These are phyloP conservation scores for Eciton burchellii DNA, from an alignment of 1,140 invertebrate genomes.

Conservation along the genomic window DNA sequence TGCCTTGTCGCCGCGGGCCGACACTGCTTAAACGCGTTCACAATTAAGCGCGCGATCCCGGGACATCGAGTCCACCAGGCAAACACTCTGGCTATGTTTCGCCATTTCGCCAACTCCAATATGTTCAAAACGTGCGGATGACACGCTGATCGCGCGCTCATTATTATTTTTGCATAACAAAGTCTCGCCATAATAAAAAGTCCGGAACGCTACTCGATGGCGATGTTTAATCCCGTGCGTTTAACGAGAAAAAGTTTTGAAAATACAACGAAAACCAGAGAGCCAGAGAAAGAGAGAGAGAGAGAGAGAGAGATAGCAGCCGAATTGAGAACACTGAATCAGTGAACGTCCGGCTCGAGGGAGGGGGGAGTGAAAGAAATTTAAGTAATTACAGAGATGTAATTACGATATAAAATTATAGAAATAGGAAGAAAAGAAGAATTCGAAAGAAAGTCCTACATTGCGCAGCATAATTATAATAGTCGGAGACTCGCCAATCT, in stretches of 20 bases:
- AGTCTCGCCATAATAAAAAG: not conserved
- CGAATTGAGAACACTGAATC: not conserved
- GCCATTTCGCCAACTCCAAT: conserved; percentile 9
- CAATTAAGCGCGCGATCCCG: conserved; percentile 76
- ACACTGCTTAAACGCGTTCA: conserved; percentile 73
- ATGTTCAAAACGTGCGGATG: conserved; percentile 24
- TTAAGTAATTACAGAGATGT: too few relatives aligned
- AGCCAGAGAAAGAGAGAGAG: not conserved
- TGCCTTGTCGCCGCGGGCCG: conserved; percentile 63
- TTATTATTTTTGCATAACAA: conserved; percentile 17
- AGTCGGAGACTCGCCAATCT: too few relatives aligned
- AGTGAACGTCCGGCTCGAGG: not conserved
- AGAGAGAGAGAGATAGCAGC: not conserved
- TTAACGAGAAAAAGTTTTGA: not conserved
- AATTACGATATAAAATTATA: too few relatives aligned
- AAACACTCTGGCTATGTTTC: conserved; percentile 17
- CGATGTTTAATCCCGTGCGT: not conserved
- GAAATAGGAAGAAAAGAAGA: too few relatives aligned
- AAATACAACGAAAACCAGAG: too few relatives aligned
- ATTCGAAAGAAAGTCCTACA: too few relatives aligned
- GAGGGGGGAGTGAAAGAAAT: too few relatives aligned
- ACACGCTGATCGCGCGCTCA: not conserved
- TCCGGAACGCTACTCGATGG: not conserved
- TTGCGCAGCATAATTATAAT: too few relatives aligned
- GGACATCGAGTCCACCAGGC: conserved; percentile 3